Conservation (phyloP, 2,797 vertebrate genomes). For the Echiichthys vipera region DNA sequence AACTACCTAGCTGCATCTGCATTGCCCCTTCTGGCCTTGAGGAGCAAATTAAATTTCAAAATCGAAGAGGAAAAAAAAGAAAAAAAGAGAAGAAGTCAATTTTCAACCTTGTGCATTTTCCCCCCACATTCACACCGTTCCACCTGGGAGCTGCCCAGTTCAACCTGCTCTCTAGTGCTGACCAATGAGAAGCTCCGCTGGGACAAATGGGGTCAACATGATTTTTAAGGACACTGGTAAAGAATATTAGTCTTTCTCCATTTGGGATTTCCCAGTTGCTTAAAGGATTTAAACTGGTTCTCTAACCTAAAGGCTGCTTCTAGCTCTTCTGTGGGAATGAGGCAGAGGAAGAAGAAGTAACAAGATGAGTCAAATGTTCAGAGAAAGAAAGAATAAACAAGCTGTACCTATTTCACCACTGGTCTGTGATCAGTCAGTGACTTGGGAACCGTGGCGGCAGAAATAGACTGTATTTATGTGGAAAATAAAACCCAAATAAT, state of each 20-base stretch:
- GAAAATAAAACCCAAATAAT: conserved; percentile 44
- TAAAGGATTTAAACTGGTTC: conserved; percentile 10
- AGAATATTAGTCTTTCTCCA: conserved; percentile 1
- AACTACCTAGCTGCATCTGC: conserved; percentile 24
- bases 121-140: background rate
- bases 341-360: background rate
- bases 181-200: conserved; percentile 12
- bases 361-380: conserved; percentile 6
- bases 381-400: conserved; percentile 44
- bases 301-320: conserved; percentile 25
- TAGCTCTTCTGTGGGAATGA: conserved; percentile 24
- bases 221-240: conserved; percentile 5
- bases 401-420: conserved; percentile 32
- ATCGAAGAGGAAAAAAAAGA: background rate
- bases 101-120: conserved; percentile 14
- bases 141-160: background rate
- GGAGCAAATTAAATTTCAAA: conserved; percentile 22
- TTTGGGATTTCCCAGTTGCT: conserved; percentile 10
- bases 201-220: conserved; percentile 16
- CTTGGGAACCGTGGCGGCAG: conserved; percentile 23
- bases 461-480: conserved; percentile 62
- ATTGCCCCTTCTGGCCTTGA: conserved; percentile 27
- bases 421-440: conserved; percentile 59
- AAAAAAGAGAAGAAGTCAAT: background rate
- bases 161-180: background rate